Evolutionary conservation across 2,797 vertebrate genomes (phyloP).

Genomic region (Catostomus latipinnis): DNA sequence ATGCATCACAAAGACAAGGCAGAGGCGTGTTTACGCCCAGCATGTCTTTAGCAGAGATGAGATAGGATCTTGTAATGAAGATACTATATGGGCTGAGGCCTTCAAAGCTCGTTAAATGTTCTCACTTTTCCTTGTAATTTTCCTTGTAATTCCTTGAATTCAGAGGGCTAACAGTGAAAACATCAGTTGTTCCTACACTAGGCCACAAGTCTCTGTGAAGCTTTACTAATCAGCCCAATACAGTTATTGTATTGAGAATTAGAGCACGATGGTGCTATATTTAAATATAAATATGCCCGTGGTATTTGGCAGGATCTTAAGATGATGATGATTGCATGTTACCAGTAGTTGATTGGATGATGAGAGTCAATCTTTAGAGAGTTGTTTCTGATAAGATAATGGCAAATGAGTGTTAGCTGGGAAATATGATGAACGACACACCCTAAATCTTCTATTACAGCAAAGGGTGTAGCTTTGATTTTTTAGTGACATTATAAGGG

Average conservation of each 20-base stretch:
- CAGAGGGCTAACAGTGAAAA: background rate
- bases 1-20: slow-evolving; percentile 18
- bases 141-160: background rate
- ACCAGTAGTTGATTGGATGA: background rate
- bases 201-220: background rate
- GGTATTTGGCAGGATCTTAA: background rate
- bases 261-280: background rate
- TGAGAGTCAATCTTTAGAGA: background rate
- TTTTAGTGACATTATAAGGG: too few relatives aligned
- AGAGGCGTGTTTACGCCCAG: slow-evolving; percentile 1
- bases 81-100: background rate
- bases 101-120: slow-evolving; percentile 32
- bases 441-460: too few relatives aligned
- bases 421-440: too few relatives aligned
- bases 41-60: slow-evolving; percentile 10
- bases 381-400: too few relatives aligned
- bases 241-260: background rate
- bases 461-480: too few relatives aligned
- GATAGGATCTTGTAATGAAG: background rate
- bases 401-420: too few relatives aligned
- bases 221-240: background rate
- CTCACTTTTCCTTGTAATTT: slow-evolving; percentile 16
- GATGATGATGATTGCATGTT: slow-evolving; percentile 34
- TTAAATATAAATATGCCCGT: background rate
- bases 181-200: background rate